Base-by-base conservation (phyloP, 2,888 invertebrate species). In the Chelonus formosanus region DNA sequence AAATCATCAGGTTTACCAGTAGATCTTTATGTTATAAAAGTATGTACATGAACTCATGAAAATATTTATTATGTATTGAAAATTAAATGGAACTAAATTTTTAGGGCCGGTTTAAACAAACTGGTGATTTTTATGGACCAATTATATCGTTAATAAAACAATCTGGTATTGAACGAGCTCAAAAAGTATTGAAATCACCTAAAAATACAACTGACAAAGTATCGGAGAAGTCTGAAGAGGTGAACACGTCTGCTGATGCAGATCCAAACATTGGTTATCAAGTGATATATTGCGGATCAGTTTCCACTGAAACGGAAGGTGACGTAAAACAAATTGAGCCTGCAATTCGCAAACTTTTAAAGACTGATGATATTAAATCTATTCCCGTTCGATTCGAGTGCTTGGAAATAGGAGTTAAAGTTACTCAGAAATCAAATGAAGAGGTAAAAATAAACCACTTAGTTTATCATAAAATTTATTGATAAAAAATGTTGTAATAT, bases 261-360 rank as follows among this genome's bases (percentile, higher is more conserved):
- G 20, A 20, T 20, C 20, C 20, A 2, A 76, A 82, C 71, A 73
- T 82, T 61, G 87, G 87, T 47, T 86, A 84, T 71, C 76, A 78
- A 44, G 83, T 86, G 5, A 82, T 80, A 44, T 88, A 86, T 75
- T 81, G 88, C 59, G 88, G 88, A 3, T 80, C 77, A 50, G 79
- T 87, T 3, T 79, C 82, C 35, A 85, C 87, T 47, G 88, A 88
- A 10, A 76, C 73, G 20, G 74, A 81, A 48, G 88, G 88, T 4
- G 87, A 87, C 75, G 86, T 87, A 3, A 86, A 84, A 72, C 86
- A 86, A 75, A 86, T 88, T 34, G 86, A 87, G 69, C 84, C 80
- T 70, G 87, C 86, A 8, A 85, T 87, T 65, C 78, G 77, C 55
- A 73, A 79, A 48, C 71, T 85, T 70, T 64, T 84, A 45, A 74